Conservation (phyloP, 1,140 invertebrate species). For the Contarinia nasturtii region DNA sequence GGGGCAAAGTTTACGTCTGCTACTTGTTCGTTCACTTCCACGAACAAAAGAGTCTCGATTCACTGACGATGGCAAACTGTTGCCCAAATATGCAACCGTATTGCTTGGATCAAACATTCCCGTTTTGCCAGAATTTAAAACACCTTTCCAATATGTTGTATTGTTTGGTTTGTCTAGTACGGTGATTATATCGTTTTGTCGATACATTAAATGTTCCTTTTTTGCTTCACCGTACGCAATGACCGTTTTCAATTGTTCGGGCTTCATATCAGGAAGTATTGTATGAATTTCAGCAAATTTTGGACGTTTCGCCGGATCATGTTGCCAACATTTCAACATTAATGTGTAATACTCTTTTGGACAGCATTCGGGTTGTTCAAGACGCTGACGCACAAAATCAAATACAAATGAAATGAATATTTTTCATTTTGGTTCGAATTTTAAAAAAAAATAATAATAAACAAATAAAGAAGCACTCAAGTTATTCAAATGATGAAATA, state of each 20-base stretch:
- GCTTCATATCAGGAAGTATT: conserved; percentile 67
- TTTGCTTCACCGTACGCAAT: conserved; percentile 19
- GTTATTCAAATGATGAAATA: background rate
- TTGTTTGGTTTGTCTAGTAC: conserved; percentile 67
- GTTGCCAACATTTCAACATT: conserved; percentile 92
- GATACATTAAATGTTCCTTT: conserved; percentile 57
- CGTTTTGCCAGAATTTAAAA: conserved; percentile 62
- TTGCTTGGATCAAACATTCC: conserved; percentile 81
- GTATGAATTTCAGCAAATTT: conserved; percentile 73
- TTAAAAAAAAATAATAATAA: background rate
- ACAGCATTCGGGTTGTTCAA: conserved; percentile 88
- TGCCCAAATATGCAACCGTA: conserved; percentile 70
- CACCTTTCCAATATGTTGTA: conserved; percentile 62
- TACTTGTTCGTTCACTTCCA: conserved; percentile 17
- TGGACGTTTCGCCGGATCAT: conserved; percentile 74
- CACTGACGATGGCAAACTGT: conserved; percentile 5
- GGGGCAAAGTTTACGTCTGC: conserved; percentile 48
- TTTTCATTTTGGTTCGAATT: background rate
- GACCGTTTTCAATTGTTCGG: conserved; percentile 68
- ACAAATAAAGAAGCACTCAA: too few species aligned
- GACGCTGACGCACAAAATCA: conserved; percentile 30
- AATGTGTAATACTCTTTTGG: conserved; percentile 81
- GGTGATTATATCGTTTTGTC: conserved; percentile 77
- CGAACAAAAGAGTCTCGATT: conserved; percentile 18
- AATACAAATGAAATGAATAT: background rate